Conservation (phyloP, 2,113 vertebrate genomes). For the Cynopterus brachyotis region DNA sequence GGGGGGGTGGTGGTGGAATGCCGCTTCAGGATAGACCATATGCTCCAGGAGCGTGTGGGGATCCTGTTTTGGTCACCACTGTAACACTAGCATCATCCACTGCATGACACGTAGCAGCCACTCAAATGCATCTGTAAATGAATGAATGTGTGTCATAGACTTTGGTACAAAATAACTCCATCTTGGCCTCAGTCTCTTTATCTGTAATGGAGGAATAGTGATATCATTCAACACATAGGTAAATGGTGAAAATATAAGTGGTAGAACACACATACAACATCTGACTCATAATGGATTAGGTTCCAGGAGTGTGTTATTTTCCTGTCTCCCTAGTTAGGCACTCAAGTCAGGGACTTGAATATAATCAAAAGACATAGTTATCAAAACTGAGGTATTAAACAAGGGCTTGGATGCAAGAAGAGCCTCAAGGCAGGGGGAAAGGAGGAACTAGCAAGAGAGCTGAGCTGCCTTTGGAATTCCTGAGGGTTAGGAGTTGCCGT, state of each 20-base stretch:
- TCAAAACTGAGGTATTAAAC: background rate
- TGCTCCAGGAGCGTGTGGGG: background rate
- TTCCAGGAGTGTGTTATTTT: background rate
- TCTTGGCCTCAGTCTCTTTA: background rate
- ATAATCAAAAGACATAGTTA: background rate
- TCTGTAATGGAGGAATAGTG: background rate
- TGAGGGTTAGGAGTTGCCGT: conserved; percentile 28
- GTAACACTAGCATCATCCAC: too few relatives aligned
- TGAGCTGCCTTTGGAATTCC: background rate
- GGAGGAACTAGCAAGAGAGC: background rate
- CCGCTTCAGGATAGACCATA: rapidly evolving
- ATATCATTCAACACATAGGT: background rate
- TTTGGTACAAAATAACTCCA: background rate
- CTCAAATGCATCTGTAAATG: background rate
- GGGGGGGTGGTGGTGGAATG: rapidly evolving
- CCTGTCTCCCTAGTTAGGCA: background rate
- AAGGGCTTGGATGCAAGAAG: background rate
- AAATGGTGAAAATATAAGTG: background rate
- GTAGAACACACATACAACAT: background rate
- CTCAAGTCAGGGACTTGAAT: background rate
- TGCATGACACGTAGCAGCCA: background rate
- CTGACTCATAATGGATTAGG: background rate
- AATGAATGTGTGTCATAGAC: background rate
- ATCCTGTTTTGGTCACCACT: background rate
- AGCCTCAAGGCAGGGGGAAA: background rate